A percentile compares a stretch with the other conserved stretches of the same genome.
phyloP scores from a whole-genome alignment of 1,140 invertebrate genomes.

The Danaus melanippus region DNA sequence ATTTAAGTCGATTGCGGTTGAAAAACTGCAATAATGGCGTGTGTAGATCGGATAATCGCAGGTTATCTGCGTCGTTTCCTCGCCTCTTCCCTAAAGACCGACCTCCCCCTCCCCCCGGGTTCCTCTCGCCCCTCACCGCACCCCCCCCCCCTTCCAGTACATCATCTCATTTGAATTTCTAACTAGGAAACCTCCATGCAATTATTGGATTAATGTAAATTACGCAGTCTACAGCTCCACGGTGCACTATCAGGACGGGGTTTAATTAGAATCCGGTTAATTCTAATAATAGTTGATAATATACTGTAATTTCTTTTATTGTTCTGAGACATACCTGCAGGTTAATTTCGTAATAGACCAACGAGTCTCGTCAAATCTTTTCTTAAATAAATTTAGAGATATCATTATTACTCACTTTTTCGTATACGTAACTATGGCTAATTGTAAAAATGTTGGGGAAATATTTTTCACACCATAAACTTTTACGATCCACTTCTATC shows the following conservation, averaged over 20 bases:
- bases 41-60: constrained; percentile 42
- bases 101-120: constrained; percentile 29
- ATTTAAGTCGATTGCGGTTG: constrained; percentile 7
- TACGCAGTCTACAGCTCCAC: constrained; percentile 81
- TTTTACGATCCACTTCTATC: no score
- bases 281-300: constrained; percentile 55
- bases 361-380: no score
- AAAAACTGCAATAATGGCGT: constrained; percentile 26
- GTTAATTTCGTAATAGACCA: no score
- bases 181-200: constrained; percentile 92
- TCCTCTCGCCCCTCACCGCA: constrained; percentile 28
- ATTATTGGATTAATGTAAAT: constrained; percentile 96
- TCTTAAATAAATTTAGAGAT: no score
- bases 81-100: constrained; percentile 47
- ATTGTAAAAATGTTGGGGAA: no score
- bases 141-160: constrained; percentile 55
- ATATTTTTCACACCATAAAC: no score
- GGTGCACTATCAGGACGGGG: constrained; percentile 73
- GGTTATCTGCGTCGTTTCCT: constrained; percentile 47
- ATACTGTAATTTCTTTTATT: constrained; percentile 17
- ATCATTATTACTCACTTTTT: no score
- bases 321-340: background rate
- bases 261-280: constrained; percentile 71
- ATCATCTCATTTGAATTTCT: constrained; percentile 92
- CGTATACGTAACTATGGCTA: no score